Evolutionary conservation across 35 echinoderm and acorn worm genomes (phyloP), one percentile per base, ranked within the genome.

Genomic region (Anneissia japonica): DNA sequence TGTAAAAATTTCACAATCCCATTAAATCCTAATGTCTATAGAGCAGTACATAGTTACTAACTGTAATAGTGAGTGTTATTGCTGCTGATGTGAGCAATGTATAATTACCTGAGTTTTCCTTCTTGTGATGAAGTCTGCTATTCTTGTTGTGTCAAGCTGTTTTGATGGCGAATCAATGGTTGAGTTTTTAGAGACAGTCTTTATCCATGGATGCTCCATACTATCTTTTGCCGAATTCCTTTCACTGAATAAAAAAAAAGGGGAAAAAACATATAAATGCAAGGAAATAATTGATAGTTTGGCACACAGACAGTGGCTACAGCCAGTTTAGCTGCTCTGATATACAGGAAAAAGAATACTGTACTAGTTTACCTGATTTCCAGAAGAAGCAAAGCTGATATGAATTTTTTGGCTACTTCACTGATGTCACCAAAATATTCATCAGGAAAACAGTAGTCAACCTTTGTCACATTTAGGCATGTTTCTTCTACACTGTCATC

Each of bases 401-500:
- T 84, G 75, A 93, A 93, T 23, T 80, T 35, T 72, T 88, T 88
- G 75, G 91, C 91, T 31, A 83, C 74, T 39, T 39, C 38, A 30
- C 86, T 88, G 21, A 93, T 43, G 0, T 83, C 81, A 21, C 34
- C 79, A 51, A 93, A 93, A 74, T 72, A 93, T 72, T 88, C 86
- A 9, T 93, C 85, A n/a, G 91, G 91, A 41, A 93, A 93, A 76
- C 85, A 83, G 86, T 73, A 93, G 46, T 93, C 91, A 35, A 93
- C 81, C 19, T 82, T 88, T 31, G 82, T 79, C 33, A 93, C 88
- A 74, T 93, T 93, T n/a, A 88, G 16, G 72, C 81, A 89, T 17
- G 91, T 93, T 38, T 93, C 91, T 72, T 93, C 91, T 4, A 88
- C 39, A 72, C 81, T 93, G 32, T 93, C 91, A 93, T 93, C 91